Evolutionary conservation across 2,113 vertebrate species (phyloP).

Genomic region (Sphyrna mokarran): DNA sequence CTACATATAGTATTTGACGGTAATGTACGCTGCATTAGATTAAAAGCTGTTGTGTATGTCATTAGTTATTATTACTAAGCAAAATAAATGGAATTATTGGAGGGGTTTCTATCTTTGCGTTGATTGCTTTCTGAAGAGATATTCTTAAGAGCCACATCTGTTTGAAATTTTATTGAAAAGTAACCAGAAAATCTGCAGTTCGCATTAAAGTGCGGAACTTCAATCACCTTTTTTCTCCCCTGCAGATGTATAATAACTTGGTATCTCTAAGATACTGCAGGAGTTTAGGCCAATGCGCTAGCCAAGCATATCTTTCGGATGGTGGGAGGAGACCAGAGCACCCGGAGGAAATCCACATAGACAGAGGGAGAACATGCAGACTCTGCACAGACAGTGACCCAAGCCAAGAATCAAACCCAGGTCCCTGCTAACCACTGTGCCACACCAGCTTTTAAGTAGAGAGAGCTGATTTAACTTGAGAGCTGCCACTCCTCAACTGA

Average conservation of each 20-base stretch:
- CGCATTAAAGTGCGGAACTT: not conserved
- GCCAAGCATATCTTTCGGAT: too few species aligned
- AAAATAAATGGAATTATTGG: not conserved
- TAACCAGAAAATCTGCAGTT: conserved; percentile 8
- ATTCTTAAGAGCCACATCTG: not conserved
- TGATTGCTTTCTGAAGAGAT: not conserved
- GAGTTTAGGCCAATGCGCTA: not conserved
- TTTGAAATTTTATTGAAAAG: not conserved
- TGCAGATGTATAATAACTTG: not conserved
- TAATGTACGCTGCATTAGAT: not conserved
- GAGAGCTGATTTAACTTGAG: too few species aligned
- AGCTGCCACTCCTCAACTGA: too few species aligned
- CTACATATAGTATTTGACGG: not conserved
- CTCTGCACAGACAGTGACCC: too few species aligned
- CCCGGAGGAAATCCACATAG: too few species aligned
- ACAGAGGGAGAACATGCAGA: too few species aligned
- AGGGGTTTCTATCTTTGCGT: not conserved
- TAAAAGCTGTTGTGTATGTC: not conserved
- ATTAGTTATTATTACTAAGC: not conserved
- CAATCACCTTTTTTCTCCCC: not conserved
- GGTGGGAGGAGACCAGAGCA: too few species aligned
- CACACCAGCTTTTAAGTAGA: too few species aligned
- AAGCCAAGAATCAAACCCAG: too few species aligned
- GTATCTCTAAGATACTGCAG: not conserved
- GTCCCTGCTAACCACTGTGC: too few species aligned